Percentiles rank a stretch among this genome's conserved stretches.
phyloP scores from a whole-genome alignment of 2,888 invertebrate species.

The Hirtodrosophila duncani region DNA sequence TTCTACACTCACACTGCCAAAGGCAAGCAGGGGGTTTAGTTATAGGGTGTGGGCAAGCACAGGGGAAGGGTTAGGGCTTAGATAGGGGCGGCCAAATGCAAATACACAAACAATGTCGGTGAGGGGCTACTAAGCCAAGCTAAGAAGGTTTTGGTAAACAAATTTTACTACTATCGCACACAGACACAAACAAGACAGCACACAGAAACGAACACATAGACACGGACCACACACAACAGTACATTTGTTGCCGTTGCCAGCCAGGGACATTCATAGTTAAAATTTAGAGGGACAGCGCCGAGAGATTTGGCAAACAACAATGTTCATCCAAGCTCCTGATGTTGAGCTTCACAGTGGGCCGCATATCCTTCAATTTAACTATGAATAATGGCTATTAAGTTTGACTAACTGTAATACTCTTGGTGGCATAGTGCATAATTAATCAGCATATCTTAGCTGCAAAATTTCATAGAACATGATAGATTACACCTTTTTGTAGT shows the following conservation, averaged over 20 bases:
- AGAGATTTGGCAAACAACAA: constrained; percentile 67
- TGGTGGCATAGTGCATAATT: too few relatives aligned
- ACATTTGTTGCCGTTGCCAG: constrained; percentile 31
- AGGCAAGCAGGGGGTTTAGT: constrained; percentile 7
- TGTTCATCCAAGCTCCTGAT: constrained; percentile 25
- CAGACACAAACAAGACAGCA: constrained; percentile 17
- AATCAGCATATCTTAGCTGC: too few relatives aligned
- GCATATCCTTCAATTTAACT: too few relatives aligned
- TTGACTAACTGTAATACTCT: too few relatives aligned
- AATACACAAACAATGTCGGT: constrained; percentile 68
- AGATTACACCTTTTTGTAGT: too few relatives aligned
- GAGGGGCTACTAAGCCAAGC: constrained; percentile 70
- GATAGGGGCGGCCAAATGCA: constrained; percentile 43
- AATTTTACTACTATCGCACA: constrained; percentile 44
- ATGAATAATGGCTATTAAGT: too few relatives aligned
- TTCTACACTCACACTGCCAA: constrained; percentile 54
- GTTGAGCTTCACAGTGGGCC: too few relatives aligned
- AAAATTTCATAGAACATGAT: too few relatives aligned
- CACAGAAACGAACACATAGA: constrained; percentile 18
- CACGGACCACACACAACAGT: not conserved
- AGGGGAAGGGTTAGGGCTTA: constrained; percentile 21
- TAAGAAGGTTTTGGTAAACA: constrained; percentile 70
- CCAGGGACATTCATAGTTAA: constrained; percentile 65
- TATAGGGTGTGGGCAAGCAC: not conserved
- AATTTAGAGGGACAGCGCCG: constrained; percentile 67